Evolutionary conservation across 2,113 vertebrate genomes (phyloP).

Genomic region (Emydocephalus ijimae): DNA sequence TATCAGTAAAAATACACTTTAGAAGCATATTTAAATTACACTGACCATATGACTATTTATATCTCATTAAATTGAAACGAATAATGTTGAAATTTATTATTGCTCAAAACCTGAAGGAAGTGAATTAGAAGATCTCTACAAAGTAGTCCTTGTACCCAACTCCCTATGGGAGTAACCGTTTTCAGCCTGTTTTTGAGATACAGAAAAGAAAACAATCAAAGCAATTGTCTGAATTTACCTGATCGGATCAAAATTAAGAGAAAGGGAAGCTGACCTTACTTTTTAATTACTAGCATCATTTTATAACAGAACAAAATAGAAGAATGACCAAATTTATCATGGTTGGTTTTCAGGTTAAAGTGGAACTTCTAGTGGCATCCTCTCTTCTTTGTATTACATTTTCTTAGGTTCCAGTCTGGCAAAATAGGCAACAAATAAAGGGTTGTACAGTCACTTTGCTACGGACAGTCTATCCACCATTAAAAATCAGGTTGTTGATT

Average conservation of each 20-base stretch:
- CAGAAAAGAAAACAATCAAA: slow-evolving; percentile 31
- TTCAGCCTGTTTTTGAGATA: slow-evolving; percentile 33
- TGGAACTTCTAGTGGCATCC: slow-evolving; percentile 41
- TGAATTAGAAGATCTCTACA: slow-evolving; percentile 29
- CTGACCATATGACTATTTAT: slow-evolving; percentile 51
- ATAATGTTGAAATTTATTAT: slow-evolving; percentile 26
- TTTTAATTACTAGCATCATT: slow-evolving; percentile 7
- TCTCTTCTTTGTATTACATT: slow-evolving; percentile 25
- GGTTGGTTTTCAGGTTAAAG: slow-evolving; percentile 42
- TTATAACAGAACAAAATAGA: slow-evolving; percentile 30
- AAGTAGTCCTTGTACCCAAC: slow-evolving; percentile 29
- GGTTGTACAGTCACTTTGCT: slow-evolving; percentile 53
- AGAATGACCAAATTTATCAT: slow-evolving; percentile 44
- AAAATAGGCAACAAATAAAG: slow-evolving; percentile 43
- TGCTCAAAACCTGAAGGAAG: slow-evolving; percentile 45
- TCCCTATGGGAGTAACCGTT: slow-evolving; percentile 23
- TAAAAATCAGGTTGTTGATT: slow-evolving; percentile 62
- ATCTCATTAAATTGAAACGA: slow-evolving; percentile 52
- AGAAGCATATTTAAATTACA: slow-evolving; percentile 1
- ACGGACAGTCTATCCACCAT: slow-evolving; percentile 57
- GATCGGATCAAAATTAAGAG: slow-evolving; percentile 38
- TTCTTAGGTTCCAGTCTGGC: slow-evolving; percentile 44
- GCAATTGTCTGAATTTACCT: slow-evolving; percentile 33
- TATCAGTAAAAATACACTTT: slow-evolving; percentile 34
- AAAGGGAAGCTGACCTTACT: slow-evolving; percentile 22